Evolutionary conservation across 2,797 vertebrate genomes (phyloP), one percentile per base, ranked within the genome.

Genomic region (Chloroceryle inda): DNA sequence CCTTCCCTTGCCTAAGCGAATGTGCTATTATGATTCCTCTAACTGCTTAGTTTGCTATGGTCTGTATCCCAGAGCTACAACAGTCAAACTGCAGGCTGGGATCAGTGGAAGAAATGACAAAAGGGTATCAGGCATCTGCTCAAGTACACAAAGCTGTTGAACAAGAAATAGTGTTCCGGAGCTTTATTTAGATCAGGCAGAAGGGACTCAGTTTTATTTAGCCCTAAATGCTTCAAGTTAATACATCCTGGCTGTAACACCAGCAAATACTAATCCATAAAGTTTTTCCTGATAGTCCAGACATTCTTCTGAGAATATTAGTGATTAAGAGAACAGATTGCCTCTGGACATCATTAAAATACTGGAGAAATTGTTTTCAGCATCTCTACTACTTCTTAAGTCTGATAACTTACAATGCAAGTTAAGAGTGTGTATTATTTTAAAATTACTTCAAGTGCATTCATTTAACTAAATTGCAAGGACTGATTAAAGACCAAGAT

Each of bases 181-280:
- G 45, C 53, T 95, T 76, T 68, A 94, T 85, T 95, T 77, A 85
- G n/a, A 84, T 82, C 40, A 73, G 58, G 38, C 42, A 94, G 79
- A 89, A 89, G 21, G 20, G 63, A 82, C 26, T 45, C 40, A 20
- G 24, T 55, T 94, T 91, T 86, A 74, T 77, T 92, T 44, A 88
- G 55, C 73, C 35, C 49, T 50, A 40, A 84, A 81, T 71, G 44
- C 26, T 91, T 86, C 56, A 66, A 22, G 38, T 86, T 80, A 74
- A 72, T 62, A 62, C 22, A 79, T 74, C 40, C 71, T 89, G 61
- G 22, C 38, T 87, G n/a, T 71, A 85, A 80, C 24, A 80, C n/a
- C n/a, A 85, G 61, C 29, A 64, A 93, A 82, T 21, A 19, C 58
- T 74, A 96, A 95, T 93, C 67, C 49, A 44, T 61, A 15, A 74